phyloP scores from a whole-genome alignment of 2,113 vertebrate genomes.

The Chaetura pelagica region DNA sequence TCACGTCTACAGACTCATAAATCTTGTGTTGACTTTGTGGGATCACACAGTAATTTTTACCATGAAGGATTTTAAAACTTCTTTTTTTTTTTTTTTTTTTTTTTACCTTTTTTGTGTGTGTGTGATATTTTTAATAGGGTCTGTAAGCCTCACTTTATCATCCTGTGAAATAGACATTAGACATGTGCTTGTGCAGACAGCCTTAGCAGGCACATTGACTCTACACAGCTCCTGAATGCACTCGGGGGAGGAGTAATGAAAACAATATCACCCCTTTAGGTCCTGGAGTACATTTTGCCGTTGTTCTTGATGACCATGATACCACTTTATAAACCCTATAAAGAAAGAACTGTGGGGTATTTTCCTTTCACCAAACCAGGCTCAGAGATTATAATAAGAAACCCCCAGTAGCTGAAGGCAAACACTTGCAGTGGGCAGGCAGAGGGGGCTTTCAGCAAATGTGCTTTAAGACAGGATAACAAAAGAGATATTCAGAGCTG shows the following conservation, averaged over 20 bases:
- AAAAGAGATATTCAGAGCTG: background rate
- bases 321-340: background rate
- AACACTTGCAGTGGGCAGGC: background rate
- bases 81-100: background rate
- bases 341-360: background rate
- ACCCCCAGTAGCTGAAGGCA: background rate
- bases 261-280: background rate
- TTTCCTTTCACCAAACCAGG: background rate
- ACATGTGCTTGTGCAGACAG: background rate
- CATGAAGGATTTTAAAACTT: background rate
- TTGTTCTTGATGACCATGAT: background rate
- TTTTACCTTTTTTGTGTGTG: background rate
- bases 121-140: background rate
- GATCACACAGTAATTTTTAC: background rate
- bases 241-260: background rate
- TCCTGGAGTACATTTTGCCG: background rate
- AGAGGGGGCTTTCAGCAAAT: background rate
- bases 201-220: background rate
- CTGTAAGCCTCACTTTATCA: background rate
- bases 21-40: background rate
- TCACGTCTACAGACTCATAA: background rate
- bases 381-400: background rate
- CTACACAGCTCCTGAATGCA: background rate
- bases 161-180: background rate
- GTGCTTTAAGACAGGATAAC: background rate